These are phyloP conservation scores for Mormyrops attenuatus DNA, from an alignment of 2,797 vertebrate genomes.

Conservation along the genomic window DNA sequence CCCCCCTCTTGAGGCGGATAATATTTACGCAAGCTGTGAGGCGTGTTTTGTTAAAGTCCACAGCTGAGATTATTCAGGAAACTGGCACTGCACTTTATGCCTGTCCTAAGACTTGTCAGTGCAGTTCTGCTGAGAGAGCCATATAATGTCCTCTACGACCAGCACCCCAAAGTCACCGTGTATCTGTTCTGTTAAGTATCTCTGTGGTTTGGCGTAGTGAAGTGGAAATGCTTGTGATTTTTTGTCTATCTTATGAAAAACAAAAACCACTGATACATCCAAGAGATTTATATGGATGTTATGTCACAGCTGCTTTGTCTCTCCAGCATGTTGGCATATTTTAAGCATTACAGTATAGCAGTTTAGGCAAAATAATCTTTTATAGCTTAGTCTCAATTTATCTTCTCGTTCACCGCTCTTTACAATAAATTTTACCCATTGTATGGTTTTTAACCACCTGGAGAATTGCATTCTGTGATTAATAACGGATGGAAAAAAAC, in stretches of 20 bases:
- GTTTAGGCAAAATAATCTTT: not conserved
- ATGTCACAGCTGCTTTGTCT: not conserved
- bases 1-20: not conserved
- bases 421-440: not conserved
- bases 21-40: not conserved
- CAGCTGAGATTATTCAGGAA: constrained; percentile 17
- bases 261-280: not conserved
- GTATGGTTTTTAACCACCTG: not conserved
- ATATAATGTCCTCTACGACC: not conserved
- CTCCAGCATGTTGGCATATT: not conserved
- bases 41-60: not conserved
- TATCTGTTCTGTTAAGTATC: not conserved
- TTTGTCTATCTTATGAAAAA: constrained; percentile 1
- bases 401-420: not conserved
- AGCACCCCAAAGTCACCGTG: not conserved
- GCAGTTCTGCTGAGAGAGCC: constrained; percentile 29
- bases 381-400: not conserved
- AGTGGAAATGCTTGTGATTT: not conserved
- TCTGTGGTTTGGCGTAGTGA: not conserved
- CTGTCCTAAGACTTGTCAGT: constrained; percentile 25
- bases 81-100: constrained; percentile 27
- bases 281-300: constrained; percentile 15
- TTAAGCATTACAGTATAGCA: not conserved
- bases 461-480: not conserved
- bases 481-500: not conserved